Evolutionary conservation across 2,888 invertebrate species (phyloP).

Genomic region (Agonopterix heracliana): DNA sequence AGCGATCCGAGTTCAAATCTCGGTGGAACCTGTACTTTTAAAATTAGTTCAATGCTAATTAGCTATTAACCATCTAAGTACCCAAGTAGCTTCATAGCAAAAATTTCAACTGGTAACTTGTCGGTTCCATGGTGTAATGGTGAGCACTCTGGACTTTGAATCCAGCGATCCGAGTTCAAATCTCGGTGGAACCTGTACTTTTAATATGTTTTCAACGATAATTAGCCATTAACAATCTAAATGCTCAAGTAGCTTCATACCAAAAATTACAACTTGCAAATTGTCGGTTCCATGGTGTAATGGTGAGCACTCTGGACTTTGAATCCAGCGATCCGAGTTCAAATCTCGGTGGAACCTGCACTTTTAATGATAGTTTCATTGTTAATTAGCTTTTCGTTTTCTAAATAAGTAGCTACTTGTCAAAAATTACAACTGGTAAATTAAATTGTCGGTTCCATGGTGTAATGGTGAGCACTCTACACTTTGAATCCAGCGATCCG

Average conservation of each 20-base stretch:
- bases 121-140: conserved; percentile 82
- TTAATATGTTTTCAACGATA: too few species aligned
- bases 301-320: conserved; percentile 89
- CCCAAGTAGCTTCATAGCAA: too few species aligned
- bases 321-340: conserved; percentile 90
- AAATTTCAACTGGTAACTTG: background rate
- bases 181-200: conserved; percentile 82
- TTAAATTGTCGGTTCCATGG: conserved; percentile 77
- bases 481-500: conserved; percentile 90
- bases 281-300: too few species aligned
- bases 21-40: conserved; percentile 45
- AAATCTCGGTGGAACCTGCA: conserved; percentile 77
- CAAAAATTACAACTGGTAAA: too few species aligned
- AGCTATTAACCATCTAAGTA: too few species aligned
- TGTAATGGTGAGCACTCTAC: conserved; percentile 90
- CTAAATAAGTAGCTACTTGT: too few species aligned
- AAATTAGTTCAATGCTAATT: background rate
- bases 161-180: conserved; percentile 90
- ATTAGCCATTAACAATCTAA: too few species aligned
- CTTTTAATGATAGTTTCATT: conserved; percentile 60
- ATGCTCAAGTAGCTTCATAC: too few species aligned
- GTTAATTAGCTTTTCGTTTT: too few species aligned
- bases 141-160: conserved; percentile 90
- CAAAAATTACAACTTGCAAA: too few species aligned
- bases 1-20: conserved; percentile 91